A percentile compares a stretch with the other conserved stretches of the same genome.
Conservation (phyloP, 2,113 vertebrate genomes). For the Butorides virescens region DNA sequence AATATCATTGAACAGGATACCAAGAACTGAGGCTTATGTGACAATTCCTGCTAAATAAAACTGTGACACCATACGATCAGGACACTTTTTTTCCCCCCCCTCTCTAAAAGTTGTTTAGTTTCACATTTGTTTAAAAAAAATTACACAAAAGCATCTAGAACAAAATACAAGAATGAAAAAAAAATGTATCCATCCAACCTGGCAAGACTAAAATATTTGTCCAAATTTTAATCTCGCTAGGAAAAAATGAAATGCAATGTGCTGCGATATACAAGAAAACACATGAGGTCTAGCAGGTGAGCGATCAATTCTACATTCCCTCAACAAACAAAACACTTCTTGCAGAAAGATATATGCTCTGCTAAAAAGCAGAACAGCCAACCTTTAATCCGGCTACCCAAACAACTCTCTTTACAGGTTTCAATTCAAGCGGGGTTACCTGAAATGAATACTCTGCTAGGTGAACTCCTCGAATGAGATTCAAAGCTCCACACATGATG, state of each 20-base stretch:
- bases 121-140: neutral
- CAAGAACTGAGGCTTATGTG: neutral
- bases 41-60: slow-evolving; percentile 3
- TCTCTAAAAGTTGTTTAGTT: neutral
- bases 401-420: neutral
- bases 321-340: neutral
- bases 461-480: slow-evolving; percentile 92
- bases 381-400: neutral
- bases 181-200: neutral
- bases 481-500: slow-evolving; percentile 94
- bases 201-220: neutral
- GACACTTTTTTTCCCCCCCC: neutral
- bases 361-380: neutral
- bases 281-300: neutral
- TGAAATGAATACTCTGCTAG: slow-evolving; percentile 90
- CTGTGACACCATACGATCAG: neutral
- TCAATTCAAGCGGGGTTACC: slow-evolving; percentile 65
- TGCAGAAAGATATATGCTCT: neutral
- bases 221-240: neutral
- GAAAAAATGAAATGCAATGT: neutral
- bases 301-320: neutral
- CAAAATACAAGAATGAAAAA: neutral
- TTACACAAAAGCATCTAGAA: neutral
- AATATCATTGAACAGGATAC: neutral
- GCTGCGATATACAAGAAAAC: neutral